Evolutionary conservation across 2,797 vertebrate genomes (phyloP).

Genomic region (Coranthus polyacanthus): DNA sequence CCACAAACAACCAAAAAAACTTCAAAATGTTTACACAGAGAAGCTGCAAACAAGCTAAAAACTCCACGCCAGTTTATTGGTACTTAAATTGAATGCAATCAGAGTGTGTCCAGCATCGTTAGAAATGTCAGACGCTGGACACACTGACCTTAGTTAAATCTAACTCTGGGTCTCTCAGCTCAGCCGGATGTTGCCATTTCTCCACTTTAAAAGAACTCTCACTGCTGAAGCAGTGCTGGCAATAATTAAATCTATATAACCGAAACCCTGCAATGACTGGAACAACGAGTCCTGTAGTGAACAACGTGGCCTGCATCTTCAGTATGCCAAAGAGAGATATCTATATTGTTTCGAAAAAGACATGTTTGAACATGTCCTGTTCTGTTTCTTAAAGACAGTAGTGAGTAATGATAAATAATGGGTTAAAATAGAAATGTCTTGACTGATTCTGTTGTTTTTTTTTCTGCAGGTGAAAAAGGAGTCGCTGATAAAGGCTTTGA

Average conservation of each 20-base stretch:
- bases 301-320: neutral
- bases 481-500: conserved; percentile 90
- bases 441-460: neutral
- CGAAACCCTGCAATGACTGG: neutral
- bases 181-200: too few relatives aligned
- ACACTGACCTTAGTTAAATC: too few relatives aligned
- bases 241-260: neutral
- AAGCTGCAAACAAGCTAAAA: too few relatives aligned
- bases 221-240: too few relatives aligned
- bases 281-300: neutral
- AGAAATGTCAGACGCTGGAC: too few relatives aligned
- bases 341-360: neutral
- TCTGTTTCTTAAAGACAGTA: neutral
- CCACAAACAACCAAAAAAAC: too few relatives aligned
- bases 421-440: neutral
- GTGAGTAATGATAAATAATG: neutral
- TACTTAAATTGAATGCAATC: too few relatives aligned
- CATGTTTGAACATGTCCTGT: conserved; percentile 7
- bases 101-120: too few relatives aligned
- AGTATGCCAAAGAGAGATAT: conserved; percentile 2
- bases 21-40: too few relatives aligned
- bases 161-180: too few relatives aligned
- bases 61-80: too few relatives aligned
- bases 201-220: too few relatives aligned
- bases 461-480: conserved; percentile 89